A percentile compares a stretch with the other conserved stretches of the same genome.
Conservation (phyloP, 2,797 vertebrate genomes). For the Aulostomus chinensis region DNA sequence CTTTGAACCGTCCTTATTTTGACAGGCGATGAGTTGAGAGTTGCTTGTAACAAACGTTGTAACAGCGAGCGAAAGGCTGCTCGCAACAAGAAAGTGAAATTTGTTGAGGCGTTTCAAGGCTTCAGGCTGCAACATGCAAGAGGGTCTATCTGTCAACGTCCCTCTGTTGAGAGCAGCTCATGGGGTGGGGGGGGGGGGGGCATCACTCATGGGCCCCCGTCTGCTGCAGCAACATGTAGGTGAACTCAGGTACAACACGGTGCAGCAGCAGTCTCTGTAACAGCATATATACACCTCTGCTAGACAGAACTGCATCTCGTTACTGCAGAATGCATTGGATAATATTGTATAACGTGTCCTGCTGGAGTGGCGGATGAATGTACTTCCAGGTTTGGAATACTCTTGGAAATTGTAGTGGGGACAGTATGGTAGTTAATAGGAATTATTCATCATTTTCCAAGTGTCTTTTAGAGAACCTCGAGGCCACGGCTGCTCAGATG, state of each 20-base stretch:
- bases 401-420: no score
- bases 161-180: slow-evolving; percentile 16
- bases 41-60: background rate
- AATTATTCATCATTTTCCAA: slow-evolving; percentile 58
- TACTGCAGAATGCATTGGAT: no score
- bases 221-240: no score
- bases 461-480: background rate
- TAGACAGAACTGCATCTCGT: no score
- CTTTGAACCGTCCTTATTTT: slow-evolving; percentile 2
- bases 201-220: no score
- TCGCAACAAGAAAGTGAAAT: slow-evolving; percentile 12
- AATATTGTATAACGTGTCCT: no score
- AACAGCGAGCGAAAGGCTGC: slow-evolving; percentile 3
- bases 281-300: no score
- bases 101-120: background rate
- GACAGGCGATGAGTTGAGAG: background rate
- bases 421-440: slow-evolving; percentile 26
- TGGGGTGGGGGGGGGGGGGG: no score
- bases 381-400: no score
- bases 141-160: background rate
- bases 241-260: no score
- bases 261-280: no score
- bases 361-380: no score
- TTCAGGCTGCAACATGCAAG: slow-evolving; percentile 1
- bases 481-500: slow-evolving; percentile 5